Evolutionary conservation across 1,140 invertebrate genomes (phyloP).

Genomic region (Eurosta solidaginis): DNA sequence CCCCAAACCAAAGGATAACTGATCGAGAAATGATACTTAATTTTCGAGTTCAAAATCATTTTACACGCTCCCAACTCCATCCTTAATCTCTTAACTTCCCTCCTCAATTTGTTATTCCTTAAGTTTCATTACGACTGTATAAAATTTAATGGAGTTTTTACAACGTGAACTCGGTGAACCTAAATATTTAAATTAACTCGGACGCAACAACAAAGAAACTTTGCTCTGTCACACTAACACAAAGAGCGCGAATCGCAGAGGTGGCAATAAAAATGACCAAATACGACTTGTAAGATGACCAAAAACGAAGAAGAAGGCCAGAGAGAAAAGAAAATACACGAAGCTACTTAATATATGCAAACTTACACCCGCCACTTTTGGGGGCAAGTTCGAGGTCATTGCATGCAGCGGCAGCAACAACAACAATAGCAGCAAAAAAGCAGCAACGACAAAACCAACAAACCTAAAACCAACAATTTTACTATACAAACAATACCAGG

Average conservation of each 20-base stretch:
- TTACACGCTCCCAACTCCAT: too few relatives aligned
- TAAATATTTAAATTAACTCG: slow-evolving; percentile 16
- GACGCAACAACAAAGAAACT: neutral
- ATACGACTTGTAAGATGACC: neutral
- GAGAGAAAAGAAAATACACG: slow-evolving; percentile 3
- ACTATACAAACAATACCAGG: slow-evolving; percentile 17
- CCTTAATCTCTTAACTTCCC: too few relatives aligned
- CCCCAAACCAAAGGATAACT: too few relatives aligned
- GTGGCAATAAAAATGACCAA: slow-evolving; percentile 7
- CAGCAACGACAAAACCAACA: slow-evolving; percentile 4
- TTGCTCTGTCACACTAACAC: slow-evolving; percentile 28
- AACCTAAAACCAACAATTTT: slow-evolving; percentile 33
- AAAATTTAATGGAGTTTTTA: slow-evolving; percentile 4
- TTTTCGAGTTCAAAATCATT: too few relatives aligned
- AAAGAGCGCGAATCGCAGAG: neutral
- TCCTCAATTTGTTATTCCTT: too few relatives aligned
- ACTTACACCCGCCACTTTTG: slow-evolving; percentile 15
- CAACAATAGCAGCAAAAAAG: too few relatives aligned
- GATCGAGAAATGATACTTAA: too few relatives aligned
- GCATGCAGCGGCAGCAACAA: slow-evolving; percentile 37
- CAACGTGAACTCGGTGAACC: slow-evolving; percentile 21
- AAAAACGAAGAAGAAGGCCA: neutral
- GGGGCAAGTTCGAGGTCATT: slow-evolving; percentile 47
- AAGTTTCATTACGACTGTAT: too few relatives aligned
- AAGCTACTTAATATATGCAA: neutral